Conservation (phyloP, 2,113 vertebrate genomes). For the Brachyhypopomus gauderio region DNA sequence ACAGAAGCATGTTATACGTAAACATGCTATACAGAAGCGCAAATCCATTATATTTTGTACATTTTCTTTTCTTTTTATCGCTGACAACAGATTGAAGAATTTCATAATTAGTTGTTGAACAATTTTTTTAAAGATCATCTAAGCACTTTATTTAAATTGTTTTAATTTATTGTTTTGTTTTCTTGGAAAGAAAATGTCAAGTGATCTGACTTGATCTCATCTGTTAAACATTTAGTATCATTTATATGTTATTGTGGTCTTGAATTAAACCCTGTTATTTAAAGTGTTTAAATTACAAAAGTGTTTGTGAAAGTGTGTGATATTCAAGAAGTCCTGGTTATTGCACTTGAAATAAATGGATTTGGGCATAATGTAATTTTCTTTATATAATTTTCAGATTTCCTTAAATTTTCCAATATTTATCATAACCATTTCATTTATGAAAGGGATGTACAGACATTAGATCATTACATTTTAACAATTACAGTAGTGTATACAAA, state of each 20-base stretch:
- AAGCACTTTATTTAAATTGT: conserved; percentile 62
- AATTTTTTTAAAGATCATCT: conserved; percentile 14
- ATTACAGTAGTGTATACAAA: conserved; percentile 49
- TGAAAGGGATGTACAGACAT: conserved; percentile 18
- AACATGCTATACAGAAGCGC: neutral
- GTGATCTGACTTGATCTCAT: conserved; percentile 18
- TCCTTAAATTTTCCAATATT: neutral
- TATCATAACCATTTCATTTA: conserved; percentile 46
- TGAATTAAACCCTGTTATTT: conserved; percentile 29
- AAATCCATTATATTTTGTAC: neutral
- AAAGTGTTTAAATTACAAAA: conserved; percentile 49
- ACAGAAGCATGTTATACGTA: no score
- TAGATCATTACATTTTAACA: conserved; percentile 3
- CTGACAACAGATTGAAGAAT: neutral
- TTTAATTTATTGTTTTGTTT: conserved; percentile 44
- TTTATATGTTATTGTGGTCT: conserved; percentile 1
- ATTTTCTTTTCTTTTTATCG: neutral
- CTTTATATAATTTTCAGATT: conserved; percentile 1
- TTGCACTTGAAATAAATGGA: conserved; percentile 56
- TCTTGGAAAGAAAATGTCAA: conserved; percentile 22
- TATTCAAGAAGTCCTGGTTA: conserved; percentile 23
- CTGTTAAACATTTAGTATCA: conserved; percentile 3
- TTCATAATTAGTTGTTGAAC: conserved; percentile 7
- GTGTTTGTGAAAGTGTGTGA: conserved; percentile 38
- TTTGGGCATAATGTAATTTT: conserved; percentile 29